Evolutionary conservation across 2,113 vertebrate species (phyloP).

Genomic region (Stigmatopora nigra): DNA sequence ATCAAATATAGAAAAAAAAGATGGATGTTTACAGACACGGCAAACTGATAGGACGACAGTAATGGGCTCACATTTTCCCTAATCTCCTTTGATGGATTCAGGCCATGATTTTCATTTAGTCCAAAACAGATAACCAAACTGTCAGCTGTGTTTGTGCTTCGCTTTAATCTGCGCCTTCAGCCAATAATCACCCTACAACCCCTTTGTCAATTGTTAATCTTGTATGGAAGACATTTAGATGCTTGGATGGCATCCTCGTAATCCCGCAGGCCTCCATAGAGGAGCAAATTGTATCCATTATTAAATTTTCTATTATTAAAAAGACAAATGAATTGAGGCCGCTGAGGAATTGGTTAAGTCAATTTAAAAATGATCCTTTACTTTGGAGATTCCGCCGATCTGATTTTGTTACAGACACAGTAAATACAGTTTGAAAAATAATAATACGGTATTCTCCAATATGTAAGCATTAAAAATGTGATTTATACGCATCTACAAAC

Average conservation of each 20-base stretch:
- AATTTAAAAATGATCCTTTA: constrained; percentile 43
- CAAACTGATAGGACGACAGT: constrained; percentile 76
- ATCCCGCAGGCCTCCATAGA: constrained; percentile 68
- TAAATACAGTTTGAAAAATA: constrained; percentile 11
- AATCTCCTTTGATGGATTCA: constrained; percentile 91
- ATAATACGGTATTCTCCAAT: no score
- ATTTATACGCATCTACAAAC: no score
- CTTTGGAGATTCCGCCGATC: constrained; percentile 24
- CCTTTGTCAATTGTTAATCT: constrained; percentile 75
- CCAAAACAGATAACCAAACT: constrained; percentile 88
- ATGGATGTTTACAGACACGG: constrained; percentile 44
- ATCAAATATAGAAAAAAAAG: constrained; percentile 49
- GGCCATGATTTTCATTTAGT: constrained; percentile 93
- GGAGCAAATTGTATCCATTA: constrained; percentile 78
- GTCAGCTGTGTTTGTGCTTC: constrained; percentile 79
- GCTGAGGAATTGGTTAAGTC: constrained; percentile 72
- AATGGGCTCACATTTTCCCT: constrained; percentile 85
- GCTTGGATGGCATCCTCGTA: constrained; percentile 69
- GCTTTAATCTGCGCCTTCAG: constrained; percentile 85
- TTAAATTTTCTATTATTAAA: constrained; percentile 77
- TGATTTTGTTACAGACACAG: constrained; percentile 16
- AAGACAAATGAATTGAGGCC: constrained; percentile 79
- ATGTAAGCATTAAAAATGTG: no score
- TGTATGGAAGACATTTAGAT: constrained; percentile 74
- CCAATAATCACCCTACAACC: constrained; percentile 81